Evolutionary conservation across 2,113 vertebrate species (phyloP), one percentile per base, ranked within the genome.

Genomic region (Psilopogon haemacephalus): DNA sequence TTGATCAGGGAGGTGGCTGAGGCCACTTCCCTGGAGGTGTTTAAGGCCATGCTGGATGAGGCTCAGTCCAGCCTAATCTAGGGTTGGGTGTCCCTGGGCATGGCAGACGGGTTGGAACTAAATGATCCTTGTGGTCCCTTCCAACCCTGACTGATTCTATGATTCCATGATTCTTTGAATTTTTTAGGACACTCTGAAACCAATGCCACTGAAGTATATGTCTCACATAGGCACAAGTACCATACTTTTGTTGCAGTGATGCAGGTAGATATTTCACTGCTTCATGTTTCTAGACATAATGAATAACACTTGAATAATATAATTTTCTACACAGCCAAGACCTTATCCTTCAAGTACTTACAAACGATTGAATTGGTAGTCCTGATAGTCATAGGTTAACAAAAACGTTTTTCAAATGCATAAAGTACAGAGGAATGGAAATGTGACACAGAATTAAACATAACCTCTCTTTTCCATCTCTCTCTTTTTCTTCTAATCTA

Each of bases 181-280:
- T 30, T 10, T 56, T 86, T 55, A 64, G 67, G 65, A 21, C 19
- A 37, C 68, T 84, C 37, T 54, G 33, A 84, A 83, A 13, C 7
- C 19, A 44, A 11, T 38, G 52, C 2, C 32, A 50, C 28, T 46
- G 26, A 46, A 28, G 15, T 55, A 13, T 10, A 15, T 56, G 11
- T 42, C 27, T 84, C 54, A 17, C 2, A 1, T 2, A 72, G 26
- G 8, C 28, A n/a, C 0, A 2, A 84, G 42, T 40, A 50, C 12
- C 19, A 21, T 14, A 15, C 14, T 37, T 52, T 15, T 58, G 9
- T 55, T 44, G 17, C 75, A 79, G 27, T 42, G 21, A 33, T 32
- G 26, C n/a, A n/a, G n/a, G n/a, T n/a, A 35, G 12, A 7, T 62
- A 24, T 73, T 83, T 67, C 46, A 17, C 12, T 80, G n/a, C 20